phyloP scores from a whole-genome alignment of 2,888 invertebrate genomes.

The Acrocera orbiculus region DNA sequence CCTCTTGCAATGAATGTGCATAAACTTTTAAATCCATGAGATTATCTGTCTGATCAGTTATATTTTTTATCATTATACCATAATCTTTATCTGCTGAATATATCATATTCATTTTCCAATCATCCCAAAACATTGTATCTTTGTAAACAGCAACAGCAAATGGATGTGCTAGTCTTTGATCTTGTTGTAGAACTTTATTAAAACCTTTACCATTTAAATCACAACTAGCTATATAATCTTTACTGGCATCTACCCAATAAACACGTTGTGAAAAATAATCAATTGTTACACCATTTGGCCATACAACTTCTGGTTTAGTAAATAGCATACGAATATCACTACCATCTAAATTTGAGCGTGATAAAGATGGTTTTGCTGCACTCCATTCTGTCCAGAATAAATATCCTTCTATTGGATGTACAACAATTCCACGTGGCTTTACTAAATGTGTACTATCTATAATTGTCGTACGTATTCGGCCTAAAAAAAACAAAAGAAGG shows the following conservation, averaged over 20 bases:
- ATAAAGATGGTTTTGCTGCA: conserved; percentile 54
- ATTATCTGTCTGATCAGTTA: conserved; percentile 45
- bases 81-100: conserved; percentile 64
- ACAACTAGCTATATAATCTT: conserved; percentile 63
- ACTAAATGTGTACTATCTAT: conserved; percentile 45
- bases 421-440: conserved; percentile 63
- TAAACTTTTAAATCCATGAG: conserved; percentile 73
- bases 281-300: conserved; percentile 78
- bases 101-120: conserved; percentile 65
- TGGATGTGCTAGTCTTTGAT: conserved; percentile 57
- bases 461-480: conserved; percentile 60
- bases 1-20: conserved; percentile 56
- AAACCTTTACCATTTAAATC: conserved; percentile 53
- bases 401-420: conserved; percentile 66
- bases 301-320: conserved; percentile 47
- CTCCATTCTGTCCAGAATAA: conserved; percentile 84
- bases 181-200: conserved; percentile 44
- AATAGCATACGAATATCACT: conserved; percentile 46
- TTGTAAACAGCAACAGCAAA: conserved; percentile 76
- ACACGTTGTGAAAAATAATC: conserved; percentile 62
- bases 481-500: conserved; percentile 26
- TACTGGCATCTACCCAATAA: conserved; percentile 75
- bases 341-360: conserved; percentile 65
- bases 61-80: conserved; percentile 41
- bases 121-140: conserved; percentile 76